Conservation (phyloP, 2,888 invertebrate genomes). For the Limnephilus marmoratus region DNA sequence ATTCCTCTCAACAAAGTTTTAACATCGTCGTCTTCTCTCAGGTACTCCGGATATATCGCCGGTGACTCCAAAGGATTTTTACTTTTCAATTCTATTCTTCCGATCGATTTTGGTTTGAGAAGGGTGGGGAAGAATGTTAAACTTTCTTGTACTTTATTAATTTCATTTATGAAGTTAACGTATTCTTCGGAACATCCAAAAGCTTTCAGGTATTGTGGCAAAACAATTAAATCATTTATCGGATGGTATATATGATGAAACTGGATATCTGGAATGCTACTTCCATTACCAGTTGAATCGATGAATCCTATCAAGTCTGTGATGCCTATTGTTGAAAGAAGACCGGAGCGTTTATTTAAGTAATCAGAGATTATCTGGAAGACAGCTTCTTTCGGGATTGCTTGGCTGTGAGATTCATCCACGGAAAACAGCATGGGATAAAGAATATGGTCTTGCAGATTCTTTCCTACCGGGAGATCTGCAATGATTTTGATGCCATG, state of each 20-base stretch:
- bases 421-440: slow-evolving; percentile 71
- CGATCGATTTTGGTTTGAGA: slow-evolving; percentile 75
- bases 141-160: slow-evolving; percentile 70
- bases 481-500: slow-evolving; percentile 67
- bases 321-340: slow-evolving; percentile 72
- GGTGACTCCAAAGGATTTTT: slow-evolving; percentile 79
- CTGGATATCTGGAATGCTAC: slow-evolving; percentile 76
- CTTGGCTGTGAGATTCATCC: slow-evolving; percentile 65
- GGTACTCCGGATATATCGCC: slow-evolving; percentile 80
- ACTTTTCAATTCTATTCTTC: slow-evolving; percentile 77
- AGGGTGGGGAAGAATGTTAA: slow-evolving; percentile 72
- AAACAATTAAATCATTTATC: slow-evolving; percentile 68
- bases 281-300: slow-evolving; percentile 71
- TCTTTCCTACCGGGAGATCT: slow-evolving; percentile 74
- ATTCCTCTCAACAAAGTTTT: slow-evolving; percentile 73
- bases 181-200: slow-evolving; percentile 70
- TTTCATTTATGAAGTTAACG: slow-evolving; percentile 67
- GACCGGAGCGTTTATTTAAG: slow-evolving; percentile 74
- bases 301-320: slow-evolving; percentile 76
- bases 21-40: slow-evolving; percentile 77
- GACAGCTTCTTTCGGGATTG: slow-evolving; percentile 67
- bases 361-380: slow-evolving; percentile 72
- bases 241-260: slow-evolving; percentile 71
- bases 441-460: slow-evolving; percentile 76
- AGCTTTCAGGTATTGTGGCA: slow-evolving; percentile 68